A percentile compares a stretch with the other conserved stretches of the same genome.
Evolutionary conservation across 1,140 invertebrate species (phyloP).

Genomic region (Drosophila erecta): DNA sequence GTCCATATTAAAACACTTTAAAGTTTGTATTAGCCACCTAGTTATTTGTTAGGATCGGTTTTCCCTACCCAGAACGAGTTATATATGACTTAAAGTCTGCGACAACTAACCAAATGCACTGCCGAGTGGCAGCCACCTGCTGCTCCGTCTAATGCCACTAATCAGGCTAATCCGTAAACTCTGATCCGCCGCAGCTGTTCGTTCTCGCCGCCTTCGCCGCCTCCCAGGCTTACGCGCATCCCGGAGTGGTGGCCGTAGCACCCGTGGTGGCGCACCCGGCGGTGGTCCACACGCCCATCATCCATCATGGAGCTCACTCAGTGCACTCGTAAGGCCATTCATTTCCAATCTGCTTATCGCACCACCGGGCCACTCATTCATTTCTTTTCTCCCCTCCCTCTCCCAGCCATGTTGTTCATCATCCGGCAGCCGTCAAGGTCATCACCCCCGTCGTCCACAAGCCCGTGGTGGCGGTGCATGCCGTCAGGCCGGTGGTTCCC

Average conservation of each 20-base stretch:
- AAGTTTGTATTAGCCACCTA: no score
- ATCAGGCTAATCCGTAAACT: conserved; percentile 22
- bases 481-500: conserved; percentile 85
- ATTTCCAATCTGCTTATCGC: conserved; percentile 33
- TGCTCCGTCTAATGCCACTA: conserved; percentile 15
- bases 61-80: neutral
- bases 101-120: no score
- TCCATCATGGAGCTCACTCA: conserved; percentile 78
- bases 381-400: neutral
- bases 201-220: conserved; percentile 59
- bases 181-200: conserved; percentile 56
- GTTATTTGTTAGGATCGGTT: no score
- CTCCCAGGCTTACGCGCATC: conserved; percentile 62
- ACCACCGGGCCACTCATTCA: conserved; percentile 6
- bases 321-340: conserved; percentile 78
- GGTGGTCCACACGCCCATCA: conserved; percentile 65
- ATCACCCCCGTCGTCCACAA: conserved; percentile 71
- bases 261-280: conserved; percentile 85
- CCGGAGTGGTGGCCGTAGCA: conserved; percentile 84
- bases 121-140: conserved; percentile 1
- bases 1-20: no score
- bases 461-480: conserved; percentile 85
- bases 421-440: conserved; percentile 75
- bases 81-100: neutral
- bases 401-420: conserved; percentile 78